Percentiles rank a stretch among this genome's conserved stretches.
These are phyloP conservation scores for Uria aalge DNA, from an alignment of 2,113 vertebrate species.

Conservation along the genomic window DNA sequence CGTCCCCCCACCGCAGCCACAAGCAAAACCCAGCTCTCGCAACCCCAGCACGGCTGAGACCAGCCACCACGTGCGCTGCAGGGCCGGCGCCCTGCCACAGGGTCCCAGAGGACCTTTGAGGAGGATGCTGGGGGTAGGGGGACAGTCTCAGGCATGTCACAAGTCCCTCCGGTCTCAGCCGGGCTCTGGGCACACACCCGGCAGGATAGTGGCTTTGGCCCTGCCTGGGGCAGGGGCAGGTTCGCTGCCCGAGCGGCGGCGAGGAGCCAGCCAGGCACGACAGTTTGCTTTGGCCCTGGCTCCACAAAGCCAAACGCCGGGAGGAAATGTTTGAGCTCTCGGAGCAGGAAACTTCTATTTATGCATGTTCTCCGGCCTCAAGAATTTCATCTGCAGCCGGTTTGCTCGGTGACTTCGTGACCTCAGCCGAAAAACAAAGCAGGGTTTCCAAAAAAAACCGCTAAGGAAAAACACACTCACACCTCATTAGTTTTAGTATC, in stretches of 20 bases:
- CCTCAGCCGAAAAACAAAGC: constrained; percentile 60
- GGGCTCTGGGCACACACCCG: neutral
- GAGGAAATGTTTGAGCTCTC: constrained; percentile 64
- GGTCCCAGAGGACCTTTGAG: neutral
- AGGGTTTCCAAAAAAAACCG: constrained; percentile 36
- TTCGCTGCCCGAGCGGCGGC: rapidly evolving
- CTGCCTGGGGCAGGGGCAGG: neutral
- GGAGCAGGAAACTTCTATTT: constrained; percentile 66
- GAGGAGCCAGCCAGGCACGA: neutral
- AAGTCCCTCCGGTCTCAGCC: neutral
- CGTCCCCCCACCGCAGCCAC: rapidly evolving
- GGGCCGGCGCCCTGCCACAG: neutral
- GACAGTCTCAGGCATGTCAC: neutral
- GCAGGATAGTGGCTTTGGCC: neutral
- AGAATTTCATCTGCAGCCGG: constrained; percentile 59
- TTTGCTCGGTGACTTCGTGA: constrained; percentile 52
- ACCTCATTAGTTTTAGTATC: constrained; percentile 56
- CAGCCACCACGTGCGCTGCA: neutral
- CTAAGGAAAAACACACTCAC: constrained; percentile 21
- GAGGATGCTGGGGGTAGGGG: neutral
- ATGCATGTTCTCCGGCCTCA: constrained; percentile 48
- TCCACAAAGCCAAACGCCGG: neutral
- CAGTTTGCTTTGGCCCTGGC: constrained; percentile 36
- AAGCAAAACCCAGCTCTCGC: neutral
- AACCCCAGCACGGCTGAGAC: neutral